phyloP scores from a whole-genome alignment of 2,113 vertebrate species.

The Percina caprodes region DNA sequence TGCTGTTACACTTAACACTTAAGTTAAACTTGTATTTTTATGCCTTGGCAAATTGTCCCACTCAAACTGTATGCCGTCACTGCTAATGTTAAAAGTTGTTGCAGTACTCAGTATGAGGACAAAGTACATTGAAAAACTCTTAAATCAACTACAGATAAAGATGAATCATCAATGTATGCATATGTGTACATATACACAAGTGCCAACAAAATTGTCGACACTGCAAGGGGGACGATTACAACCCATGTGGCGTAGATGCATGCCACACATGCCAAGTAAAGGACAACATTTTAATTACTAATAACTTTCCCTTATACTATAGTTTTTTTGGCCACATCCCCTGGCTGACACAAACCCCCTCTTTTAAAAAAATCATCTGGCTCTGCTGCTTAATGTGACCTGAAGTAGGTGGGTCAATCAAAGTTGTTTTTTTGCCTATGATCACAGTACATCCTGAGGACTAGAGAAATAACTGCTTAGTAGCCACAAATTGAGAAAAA shows the following conservation, averaged over 20 bases:
- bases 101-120: not conserved
- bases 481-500: not conserved
- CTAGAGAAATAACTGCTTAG: constrained; percentile 31
- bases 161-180: not conserved
- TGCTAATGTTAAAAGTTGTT: not conserved
- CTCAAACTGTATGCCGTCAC: too few species aligned
- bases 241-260: not conserved
- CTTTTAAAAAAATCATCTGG: not conserved
- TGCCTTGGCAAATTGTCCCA: not conserved
- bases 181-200: not conserved
- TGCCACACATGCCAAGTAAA: not conserved
- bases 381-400: not conserved
- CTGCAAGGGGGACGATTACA: not conserved
- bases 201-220: not conserved
- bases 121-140: not conserved
- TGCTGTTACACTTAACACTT: too few species aligned
- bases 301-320: too few species aligned
- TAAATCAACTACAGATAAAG: not conserved
- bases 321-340: not conserved
- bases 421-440: constrained; percentile 45
- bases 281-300: too few species aligned
- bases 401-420: not conserved
- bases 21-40: not conserved
- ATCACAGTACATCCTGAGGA: constrained; percentile 59
- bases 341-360: not conserved